Conservation (phyloP, 1,140 invertebrate genomes). For the Trichomalopsis sarcophagae region DNA sequence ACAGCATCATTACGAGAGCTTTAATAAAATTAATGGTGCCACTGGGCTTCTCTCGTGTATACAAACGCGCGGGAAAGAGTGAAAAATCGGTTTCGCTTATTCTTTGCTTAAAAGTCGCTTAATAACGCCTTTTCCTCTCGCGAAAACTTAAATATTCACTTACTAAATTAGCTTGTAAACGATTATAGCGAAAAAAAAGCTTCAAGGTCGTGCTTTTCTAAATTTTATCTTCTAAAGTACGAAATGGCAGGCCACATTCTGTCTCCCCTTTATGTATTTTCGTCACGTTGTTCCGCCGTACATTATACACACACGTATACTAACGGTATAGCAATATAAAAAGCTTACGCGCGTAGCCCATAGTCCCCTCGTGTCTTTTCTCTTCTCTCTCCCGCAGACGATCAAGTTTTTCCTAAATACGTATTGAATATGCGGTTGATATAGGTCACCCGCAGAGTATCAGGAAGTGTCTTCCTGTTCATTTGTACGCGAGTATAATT, state of each 20-base stretch:
- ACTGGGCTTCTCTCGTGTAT: no score
- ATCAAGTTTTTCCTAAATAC: neutral
- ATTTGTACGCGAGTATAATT: no score
- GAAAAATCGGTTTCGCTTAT: neutral
- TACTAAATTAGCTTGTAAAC: no score
- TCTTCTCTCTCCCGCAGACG: neutral
- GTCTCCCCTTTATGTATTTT: neutral
- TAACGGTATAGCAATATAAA: neutral
- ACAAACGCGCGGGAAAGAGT: neutral
- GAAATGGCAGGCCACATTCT: neutral
- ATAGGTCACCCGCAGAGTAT: no score
- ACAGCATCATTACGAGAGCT: neutral
- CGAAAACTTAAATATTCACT: no score
- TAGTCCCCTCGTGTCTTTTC: neutral
- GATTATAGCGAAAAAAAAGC: no score
- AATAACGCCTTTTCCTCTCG: no score
- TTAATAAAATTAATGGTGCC: constrained; percentile 3
- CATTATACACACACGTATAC: neutral
- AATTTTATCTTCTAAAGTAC: no score
- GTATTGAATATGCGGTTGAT: neutral
- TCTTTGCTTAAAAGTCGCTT: no score
- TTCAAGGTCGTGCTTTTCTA: no score
- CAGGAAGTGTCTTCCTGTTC: no score
- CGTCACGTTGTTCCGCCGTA: constrained; percentile 9
- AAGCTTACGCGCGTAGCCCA: neutral